Evolutionary conservation across 2,797 vertebrate species (phyloP).

Genomic region (Siniperca scherzeri): DNA sequence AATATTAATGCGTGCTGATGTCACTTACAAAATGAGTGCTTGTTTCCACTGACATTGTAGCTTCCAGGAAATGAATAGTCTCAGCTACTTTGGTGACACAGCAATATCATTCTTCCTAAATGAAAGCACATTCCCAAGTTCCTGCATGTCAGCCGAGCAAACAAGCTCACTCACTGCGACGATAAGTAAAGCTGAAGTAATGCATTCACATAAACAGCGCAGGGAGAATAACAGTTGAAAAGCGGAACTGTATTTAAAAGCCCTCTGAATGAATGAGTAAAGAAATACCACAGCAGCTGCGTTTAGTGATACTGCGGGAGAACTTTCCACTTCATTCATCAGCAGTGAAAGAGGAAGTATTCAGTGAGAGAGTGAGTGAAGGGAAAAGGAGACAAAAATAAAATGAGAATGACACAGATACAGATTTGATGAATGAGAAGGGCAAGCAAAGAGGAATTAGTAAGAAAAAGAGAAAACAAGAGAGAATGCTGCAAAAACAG

Average conservation of each 20-base stretch:
- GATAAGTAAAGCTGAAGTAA: conserved; percentile 51
- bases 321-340: conserved; percentile 69
- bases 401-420: conserved; percentile 40
- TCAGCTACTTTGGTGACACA: conserved; percentile 54
- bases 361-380: conserved; percentile 33
- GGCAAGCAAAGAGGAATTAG: conserved; percentile 28
- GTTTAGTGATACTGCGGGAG: conserved; percentile 56
- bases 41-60: conserved; percentile 52
- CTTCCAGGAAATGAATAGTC: conserved; percentile 53
- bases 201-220: conserved; percentile 42
- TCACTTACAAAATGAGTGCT: conserved; percentile 31
- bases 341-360: conserved; percentile 39
- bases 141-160: conserved; percentile 47
- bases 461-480: conserved; percentile 35
- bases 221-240: conserved; percentile 32
- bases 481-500: conserved; percentile 16
- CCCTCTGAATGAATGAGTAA: conserved; percentile 52
- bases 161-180: conserved; percentile 49
- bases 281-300: conserved; percentile 66
- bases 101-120: conserved; percentile 59
- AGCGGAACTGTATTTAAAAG: conserved; percentile 56
- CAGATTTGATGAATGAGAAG: conserved; percentile 56
- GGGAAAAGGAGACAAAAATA: conserved; percentile 34
- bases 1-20: conserved; percentile 11
- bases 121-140: conserved; percentile 56